A percentile compares a stretch with the other conserved stretches of the same genome.
These are phyloP conservation scores for Orthonyx spaldingii DNA, from an alignment of 2,113 vertebrate genomes.

Conservation along the genomic window DNA sequence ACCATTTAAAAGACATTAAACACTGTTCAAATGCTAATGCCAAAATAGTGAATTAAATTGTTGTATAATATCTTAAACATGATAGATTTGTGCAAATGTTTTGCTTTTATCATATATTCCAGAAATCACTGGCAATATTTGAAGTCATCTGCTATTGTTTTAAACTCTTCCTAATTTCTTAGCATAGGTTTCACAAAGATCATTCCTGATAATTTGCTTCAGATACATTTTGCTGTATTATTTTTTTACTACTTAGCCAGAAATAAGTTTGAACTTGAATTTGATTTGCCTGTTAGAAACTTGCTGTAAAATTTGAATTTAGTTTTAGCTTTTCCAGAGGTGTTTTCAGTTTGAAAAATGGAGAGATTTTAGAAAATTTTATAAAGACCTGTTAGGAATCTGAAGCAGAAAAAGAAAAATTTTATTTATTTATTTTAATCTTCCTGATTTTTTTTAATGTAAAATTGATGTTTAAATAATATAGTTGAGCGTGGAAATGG, in stretches of 20 bases:
- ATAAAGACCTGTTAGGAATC: neutral
- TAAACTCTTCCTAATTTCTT: neutral
- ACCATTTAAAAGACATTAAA: conserved; percentile 65
- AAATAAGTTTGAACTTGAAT: neutral
- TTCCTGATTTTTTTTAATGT: neutral
- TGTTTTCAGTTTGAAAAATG: neutral
- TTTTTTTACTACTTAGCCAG: neutral
- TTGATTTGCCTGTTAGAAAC: neutral
- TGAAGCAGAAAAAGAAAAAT: neutral
- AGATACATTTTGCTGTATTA: neutral
- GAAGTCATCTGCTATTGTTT: conserved; percentile 14
- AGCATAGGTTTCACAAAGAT: neutral
- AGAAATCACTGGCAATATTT: neutral
- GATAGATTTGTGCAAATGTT: conserved; percentile 4
- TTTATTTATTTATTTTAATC: neutral
- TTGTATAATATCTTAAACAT: conserved; percentile 18
- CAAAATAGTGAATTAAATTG: conserved; percentile 29
- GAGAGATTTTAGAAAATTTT: neutral
- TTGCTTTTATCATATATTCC: neutral
- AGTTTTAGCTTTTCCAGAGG: neutral
- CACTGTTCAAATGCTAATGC: conserved; percentile 56
- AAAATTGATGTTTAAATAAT: neutral
- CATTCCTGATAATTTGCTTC: neutral
- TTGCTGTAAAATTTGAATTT: neutral
- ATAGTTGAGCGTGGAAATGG: neutral